These are phyloP conservation scores for Drosophila pseudoananassae DNA, from an alignment of 1,140 invertebrate species.

Conservation along the genomic window DNA sequence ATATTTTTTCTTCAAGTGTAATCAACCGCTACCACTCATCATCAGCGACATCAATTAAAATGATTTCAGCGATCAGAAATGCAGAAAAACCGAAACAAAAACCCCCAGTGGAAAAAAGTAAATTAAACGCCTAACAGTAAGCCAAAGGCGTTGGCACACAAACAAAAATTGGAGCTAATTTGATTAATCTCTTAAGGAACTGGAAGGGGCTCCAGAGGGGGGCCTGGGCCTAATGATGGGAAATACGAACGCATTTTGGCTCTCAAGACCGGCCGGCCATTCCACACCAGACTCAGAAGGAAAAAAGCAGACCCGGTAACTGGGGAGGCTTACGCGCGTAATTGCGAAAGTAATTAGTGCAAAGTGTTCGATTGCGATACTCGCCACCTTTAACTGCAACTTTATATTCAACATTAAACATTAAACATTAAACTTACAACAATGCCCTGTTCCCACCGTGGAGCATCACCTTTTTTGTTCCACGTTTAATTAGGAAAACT, in stretches of 20 bases:
- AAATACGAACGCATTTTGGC: conserved; percentile 72
- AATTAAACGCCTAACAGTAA: conserved; percentile 63
- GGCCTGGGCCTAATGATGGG: conserved; percentile 67
- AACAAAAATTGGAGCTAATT: conserved; percentile 78
- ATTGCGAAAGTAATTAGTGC: conserved; percentile 81
- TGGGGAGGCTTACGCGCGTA: conserved; percentile 64
- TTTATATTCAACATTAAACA: conserved; percentile 13
- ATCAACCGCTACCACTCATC: conserved; percentile 28
- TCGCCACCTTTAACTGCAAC: conserved; percentile 7
- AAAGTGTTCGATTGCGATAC: conserved; percentile 64
- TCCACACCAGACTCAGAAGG: background rate
- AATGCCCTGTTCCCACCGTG: background rate
- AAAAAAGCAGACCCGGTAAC: conserved; percentile 27
- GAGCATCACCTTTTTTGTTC: background rate
- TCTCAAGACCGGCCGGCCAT: conserved; percentile 46
- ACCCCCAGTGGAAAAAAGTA: conserved; percentile 8
- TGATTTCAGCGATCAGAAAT: conserved; percentile 59
- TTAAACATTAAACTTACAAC: background rate
- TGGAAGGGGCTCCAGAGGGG: conserved; percentile 7
- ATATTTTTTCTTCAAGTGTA: conserved; percentile 4
- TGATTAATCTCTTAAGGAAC: conserved; percentile 65
- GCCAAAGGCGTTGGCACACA: conserved; percentile 36
- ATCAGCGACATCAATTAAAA: conserved; percentile 73
- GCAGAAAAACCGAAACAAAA: conserved; percentile 35
- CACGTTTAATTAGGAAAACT: background rate